Percentiles rank a stretch among this genome's conserved stretches.
phyloP scores from a whole-genome alignment of 53 echinoderm and acorn worm genomes.

The Echinarachnius parma region DNA sequence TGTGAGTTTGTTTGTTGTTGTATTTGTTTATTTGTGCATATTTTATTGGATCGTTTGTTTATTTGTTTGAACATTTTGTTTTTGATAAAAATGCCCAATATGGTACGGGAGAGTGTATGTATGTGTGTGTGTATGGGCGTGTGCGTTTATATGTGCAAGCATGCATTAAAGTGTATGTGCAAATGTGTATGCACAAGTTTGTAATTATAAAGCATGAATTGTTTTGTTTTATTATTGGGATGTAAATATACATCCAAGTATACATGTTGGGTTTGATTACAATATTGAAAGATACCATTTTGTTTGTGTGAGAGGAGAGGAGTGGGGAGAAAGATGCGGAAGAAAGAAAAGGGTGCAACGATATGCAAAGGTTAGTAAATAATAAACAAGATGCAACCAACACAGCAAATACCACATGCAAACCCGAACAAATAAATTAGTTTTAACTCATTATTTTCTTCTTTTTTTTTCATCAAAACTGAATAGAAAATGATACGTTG shows the following conservation, averaged over 20 bases:
- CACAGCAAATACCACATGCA: constrained; percentile 55
- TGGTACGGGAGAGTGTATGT: neutral
- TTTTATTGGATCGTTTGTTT: neutral
- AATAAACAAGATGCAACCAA: constrained; percentile 67
- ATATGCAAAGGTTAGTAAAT: constrained; percentile 50
- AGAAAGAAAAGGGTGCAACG: constrained; percentile 43
- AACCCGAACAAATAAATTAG: neutral
- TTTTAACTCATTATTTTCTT: neutral
- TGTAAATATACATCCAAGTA: no score
- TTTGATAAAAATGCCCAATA: neutral
- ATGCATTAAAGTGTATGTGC: no score
- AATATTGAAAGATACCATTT: no score
- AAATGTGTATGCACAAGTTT: no score
- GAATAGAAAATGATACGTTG: no score
- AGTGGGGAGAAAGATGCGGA: constrained; percentile 13
- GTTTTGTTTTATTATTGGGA: no score
- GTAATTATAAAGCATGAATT: no score
- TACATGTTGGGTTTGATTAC: no score
- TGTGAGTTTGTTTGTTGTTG: constrained; percentile 1
- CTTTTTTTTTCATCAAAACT: no score
- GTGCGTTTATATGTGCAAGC: neutral
- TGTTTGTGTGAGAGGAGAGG: constrained; percentile 3
- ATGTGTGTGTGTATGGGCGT: neutral
- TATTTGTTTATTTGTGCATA: neutral
- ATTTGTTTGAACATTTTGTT: neutral